phyloP scores from a whole-genome alignment of 2,888 invertebrate species.

The Calameuta filiformis region DNA sequence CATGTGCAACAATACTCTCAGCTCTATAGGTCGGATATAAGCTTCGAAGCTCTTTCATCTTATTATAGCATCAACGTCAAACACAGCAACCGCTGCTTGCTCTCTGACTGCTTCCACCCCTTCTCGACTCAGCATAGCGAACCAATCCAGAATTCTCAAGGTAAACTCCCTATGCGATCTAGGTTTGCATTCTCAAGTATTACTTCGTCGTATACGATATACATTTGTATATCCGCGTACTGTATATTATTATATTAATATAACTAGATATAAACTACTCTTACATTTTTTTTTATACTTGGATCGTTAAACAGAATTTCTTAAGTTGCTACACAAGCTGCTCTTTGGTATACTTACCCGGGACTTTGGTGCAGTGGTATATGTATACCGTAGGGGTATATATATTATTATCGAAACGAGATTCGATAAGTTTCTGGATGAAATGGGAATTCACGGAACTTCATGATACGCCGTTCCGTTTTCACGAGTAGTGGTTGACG shows the following conservation, averaged over 20 bases:
- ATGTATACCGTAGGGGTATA: not conserved
- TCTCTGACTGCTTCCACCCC: slow-evolving; percentile 53
- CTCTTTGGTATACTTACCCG: not conserved
- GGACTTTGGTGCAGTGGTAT: not conserved
- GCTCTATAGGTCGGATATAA: slow-evolving; percentile 60
- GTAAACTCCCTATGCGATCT: slow-evolving; percentile 37
- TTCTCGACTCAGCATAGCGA: slow-evolving; percentile 53
- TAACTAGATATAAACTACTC: not conserved
- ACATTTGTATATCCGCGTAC: not conserved
- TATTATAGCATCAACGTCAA: slow-evolving; percentile 67
- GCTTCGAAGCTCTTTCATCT: slow-evolving; percentile 65
- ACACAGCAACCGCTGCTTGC: slow-evolving; percentile 59
- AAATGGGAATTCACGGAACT: not conserved
- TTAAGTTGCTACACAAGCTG: not conserved
- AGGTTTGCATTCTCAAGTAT: slow-evolving; percentile 43
- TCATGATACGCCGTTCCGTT: not conserved
- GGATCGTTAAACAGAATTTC: not conserved
- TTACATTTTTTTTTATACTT: not conserved
- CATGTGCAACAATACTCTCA: slow-evolving; percentile 61
- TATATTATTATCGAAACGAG: not conserved
- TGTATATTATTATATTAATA: not conserved
- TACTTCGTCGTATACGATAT: slow-evolving; percentile 1
- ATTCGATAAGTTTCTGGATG: not conserved
- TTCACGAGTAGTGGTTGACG: not conserved
- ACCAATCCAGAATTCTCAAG: slow-evolving; percentile 45